phyloP scores from a whole-genome alignment of 2,797 vertebrate genomes.

The Octomys mimax region DNA sequence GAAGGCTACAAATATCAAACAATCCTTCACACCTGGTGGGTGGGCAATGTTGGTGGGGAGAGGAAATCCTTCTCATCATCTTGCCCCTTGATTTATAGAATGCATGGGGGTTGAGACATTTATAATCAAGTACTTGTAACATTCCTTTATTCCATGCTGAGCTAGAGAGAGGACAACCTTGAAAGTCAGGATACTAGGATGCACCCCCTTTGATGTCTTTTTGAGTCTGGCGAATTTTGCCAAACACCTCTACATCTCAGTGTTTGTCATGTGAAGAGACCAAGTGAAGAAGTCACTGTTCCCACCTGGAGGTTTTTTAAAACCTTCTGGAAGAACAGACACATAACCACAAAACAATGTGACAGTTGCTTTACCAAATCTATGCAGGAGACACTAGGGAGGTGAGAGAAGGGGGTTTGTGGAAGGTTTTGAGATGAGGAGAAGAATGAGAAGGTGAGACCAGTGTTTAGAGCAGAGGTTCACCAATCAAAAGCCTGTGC shows the following conservation, averaged over 20 bases:
- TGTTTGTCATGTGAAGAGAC: neutral
- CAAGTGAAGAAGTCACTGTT: neutral
- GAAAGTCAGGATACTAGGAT: neutral
- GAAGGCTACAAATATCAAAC: slow-evolving; percentile 65
- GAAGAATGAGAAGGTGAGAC: neutral
- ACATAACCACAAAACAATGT: neutral
- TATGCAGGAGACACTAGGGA: neutral
- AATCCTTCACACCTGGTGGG: slow-evolving; percentile 72
- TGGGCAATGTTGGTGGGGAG: slow-evolving; percentile 36
- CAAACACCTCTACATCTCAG: slow-evolving; percentile 24
- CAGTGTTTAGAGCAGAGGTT: neutral
- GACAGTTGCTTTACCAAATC: neutral
- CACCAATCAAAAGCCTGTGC: neutral
- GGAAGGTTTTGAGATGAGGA: neutral
- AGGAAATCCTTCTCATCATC: slow-evolving; percentile 62
- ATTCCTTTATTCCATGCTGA: neutral
- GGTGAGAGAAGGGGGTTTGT: neutral
- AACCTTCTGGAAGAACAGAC: neutral
- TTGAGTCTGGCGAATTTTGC: slow-evolving; percentile 52
- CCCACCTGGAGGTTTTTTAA: neutral
- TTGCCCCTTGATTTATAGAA: neutral
- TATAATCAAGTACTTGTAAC: neutral
- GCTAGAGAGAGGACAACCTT: neutral
- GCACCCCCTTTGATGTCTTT: neutral
- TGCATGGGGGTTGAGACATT: neutral